These are phyloP conservation scores for Amblyraja radiata DNA, from an alignment of 2,797 vertebrate genomes.

Conservation along the genomic window DNA sequence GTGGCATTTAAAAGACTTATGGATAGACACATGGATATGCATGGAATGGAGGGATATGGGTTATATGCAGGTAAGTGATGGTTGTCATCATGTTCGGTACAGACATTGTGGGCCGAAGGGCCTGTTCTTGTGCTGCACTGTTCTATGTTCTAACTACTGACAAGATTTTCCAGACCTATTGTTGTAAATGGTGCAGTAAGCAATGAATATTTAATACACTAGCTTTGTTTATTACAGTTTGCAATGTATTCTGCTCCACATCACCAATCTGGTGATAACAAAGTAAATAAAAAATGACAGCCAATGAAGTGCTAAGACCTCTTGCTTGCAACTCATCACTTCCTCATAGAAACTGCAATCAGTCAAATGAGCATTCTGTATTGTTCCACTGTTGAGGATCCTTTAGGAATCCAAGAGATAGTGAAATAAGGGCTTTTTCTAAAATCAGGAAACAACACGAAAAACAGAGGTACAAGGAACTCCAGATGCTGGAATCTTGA, in stretches of 20 bases:
- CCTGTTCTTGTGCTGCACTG: too few species aligned
- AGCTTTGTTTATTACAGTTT: background rate
- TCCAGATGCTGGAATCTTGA: too few species aligned
- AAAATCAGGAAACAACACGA: background rate
- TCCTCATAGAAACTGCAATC: background rate
- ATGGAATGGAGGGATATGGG: too few species aligned
- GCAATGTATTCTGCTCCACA: background rate
- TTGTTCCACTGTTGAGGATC: background rate
- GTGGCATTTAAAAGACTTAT: too few species aligned
- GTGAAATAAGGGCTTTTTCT: background rate
- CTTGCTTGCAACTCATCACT: background rate
- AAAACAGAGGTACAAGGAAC: too few species aligned
- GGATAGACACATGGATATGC: too few species aligned
- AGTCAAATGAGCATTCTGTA: background rate
- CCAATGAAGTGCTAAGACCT: background rate
- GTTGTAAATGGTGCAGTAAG: background rate
- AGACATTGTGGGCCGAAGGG: too few species aligned
- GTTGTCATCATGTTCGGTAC: too few species aligned
- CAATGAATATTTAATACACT: slow-evolving; percentile 17
- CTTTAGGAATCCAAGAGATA: background rate
- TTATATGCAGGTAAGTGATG: too few species aligned
- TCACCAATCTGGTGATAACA: background rate
- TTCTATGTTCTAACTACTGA: too few species aligned
- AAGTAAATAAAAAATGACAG: background rate
- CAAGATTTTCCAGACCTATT: background rate